Evolutionary conservation across 2,797 vertebrate species (phyloP).

Genomic region (Poeciliopsis turneri): DNA sequence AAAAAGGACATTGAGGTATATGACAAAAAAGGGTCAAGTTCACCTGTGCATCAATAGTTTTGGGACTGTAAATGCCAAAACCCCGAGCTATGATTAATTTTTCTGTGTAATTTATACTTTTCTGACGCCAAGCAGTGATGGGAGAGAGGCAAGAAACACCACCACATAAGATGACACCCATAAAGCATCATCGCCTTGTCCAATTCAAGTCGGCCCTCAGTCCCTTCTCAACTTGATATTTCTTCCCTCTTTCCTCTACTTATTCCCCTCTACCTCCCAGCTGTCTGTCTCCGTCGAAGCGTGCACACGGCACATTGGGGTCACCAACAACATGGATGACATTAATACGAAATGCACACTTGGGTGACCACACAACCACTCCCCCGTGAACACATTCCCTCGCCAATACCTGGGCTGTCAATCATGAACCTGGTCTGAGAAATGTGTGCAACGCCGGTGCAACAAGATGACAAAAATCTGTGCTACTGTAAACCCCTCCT

Average conservation of each 20-base stretch:
- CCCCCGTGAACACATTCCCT: constrained; percentile 42
- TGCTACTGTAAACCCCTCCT: constrained; percentile 2
- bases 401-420: constrained; percentile 69
- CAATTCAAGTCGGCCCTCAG: background rate
- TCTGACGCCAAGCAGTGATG: background rate
- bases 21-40: background rate
- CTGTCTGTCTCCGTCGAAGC: constrained; percentile 60
- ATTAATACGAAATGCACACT: constrained; percentile 65
- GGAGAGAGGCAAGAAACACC: background rate
- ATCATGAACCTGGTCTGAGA: constrained; percentile 60
- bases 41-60: background rate
- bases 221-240: constrained; percentile 3
- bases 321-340: constrained; percentile 68
- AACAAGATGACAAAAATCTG: constrained; percentile 64
- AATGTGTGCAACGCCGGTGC: constrained; percentile 55
- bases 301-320: constrained; percentile 61
- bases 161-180: background rate
- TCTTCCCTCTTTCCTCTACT: background rate
- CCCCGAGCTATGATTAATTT: background rate
- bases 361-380: constrained; percentile 29
- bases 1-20: background rate
- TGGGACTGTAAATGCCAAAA: background rate
- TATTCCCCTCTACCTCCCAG: constrained; percentile 33
- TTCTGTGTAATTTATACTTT: background rate
- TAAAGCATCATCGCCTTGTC: background rate